phyloP scores from a whole-genome alignment of 2,888 invertebrate species.

The Microplitis manilae region DNA sequence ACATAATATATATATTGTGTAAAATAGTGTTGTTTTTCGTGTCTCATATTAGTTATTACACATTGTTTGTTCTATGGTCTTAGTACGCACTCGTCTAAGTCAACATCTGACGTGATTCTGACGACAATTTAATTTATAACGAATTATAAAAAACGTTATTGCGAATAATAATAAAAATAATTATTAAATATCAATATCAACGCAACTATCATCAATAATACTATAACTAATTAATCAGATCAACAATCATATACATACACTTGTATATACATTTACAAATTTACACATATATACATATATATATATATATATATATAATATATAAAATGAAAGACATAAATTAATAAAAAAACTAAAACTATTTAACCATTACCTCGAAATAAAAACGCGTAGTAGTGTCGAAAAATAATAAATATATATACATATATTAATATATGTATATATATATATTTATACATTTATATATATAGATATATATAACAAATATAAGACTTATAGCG shows the following conservation, averaged over 20 bases:
- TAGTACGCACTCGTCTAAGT: neutral
- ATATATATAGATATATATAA: neutral
- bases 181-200: too few relatives aligned
- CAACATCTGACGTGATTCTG: neutral
- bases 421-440: neutral
- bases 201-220: too few relatives aligned
- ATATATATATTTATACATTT: neutral
- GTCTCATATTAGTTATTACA: neutral
- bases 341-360: too few relatives aligned
- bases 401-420: neutral
- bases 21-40: neutral
- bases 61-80: neutral
- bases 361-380: neutral
- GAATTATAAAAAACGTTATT: too few relatives aligned
- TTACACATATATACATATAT: too few relatives aligned
- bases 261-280: too few relatives aligned
- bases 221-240: too few relatives aligned
- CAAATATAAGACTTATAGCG: neutral
- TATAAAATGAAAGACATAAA: too few relatives aligned
- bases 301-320: too few relatives aligned
- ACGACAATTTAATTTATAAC: neutral
- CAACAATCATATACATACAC: too few relatives aligned
- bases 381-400: neutral
- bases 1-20: neutral
- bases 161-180: too few relatives aligned